Base-by-base conservation (phyloP, 2,113 vertebrate genomes). In the Oreotrochilus melanogaster region DNA sequence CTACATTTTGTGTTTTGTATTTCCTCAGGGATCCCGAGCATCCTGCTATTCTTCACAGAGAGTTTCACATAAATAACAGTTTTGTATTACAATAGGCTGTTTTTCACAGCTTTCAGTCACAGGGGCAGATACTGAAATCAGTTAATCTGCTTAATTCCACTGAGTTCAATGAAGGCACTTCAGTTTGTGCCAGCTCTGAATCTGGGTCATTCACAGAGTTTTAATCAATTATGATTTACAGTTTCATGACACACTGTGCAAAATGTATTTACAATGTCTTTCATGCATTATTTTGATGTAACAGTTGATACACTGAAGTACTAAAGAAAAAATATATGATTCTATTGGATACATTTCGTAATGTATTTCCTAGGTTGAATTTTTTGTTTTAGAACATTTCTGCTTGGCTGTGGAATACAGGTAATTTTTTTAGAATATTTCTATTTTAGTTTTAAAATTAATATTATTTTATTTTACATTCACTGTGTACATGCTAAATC, bases 51-150 rank as follows among this genome's bases (percentile, higher is more conserved):
- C 45, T 86, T 90, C 62, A 27, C 56, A 72, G 58, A 22, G 35
- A 75, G 12, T 79, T 88, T 88, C 54, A 87, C 22, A 9, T 79
- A 93, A 93, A 58, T 76, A 93, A 75, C 47, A 69, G 42, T 72
- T 94, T 88, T 76, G 42, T 72, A 33, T 57, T 92, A 86, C 88
- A 92, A 91, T 57, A 43, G 71, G 16, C 25, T 89, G 30, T 79
- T 92, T 92, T 93, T 88, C 88, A 70, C 64, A 94, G n/a, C 31
- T 88, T 84, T 92, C 78, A 65, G 60, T 85, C 48, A 31, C 33
- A 31, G 48, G 31, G 48, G 43, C 67, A 79, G 72, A 87, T 28
- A 57, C 18, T 89, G 53, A 47, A 54, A 67, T 66, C 9, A 31
- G 28, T 87, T 86, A 82, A 86, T 66, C 75, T 64, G 23, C 23